phyloP scores from a whole-genome alignment of 2,888 invertebrate genomes.

The Oegoconia quadripuncta region DNA sequence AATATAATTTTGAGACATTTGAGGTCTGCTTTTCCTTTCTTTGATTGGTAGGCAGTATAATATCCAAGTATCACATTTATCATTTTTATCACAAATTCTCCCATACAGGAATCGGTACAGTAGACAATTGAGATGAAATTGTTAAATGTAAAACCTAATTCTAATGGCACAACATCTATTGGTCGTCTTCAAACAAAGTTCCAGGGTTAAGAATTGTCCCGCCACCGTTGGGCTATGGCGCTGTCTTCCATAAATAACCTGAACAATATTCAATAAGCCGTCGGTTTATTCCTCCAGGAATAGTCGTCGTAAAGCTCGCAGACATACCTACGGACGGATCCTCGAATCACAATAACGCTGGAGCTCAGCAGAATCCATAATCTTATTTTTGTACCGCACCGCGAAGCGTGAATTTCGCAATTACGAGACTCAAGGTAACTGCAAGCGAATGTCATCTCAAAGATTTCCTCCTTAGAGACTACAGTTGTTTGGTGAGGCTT shows the following conservation, averaged over 20 bases:
- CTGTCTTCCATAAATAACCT: constrained; percentile 73
- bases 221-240: constrained; percentile 57
- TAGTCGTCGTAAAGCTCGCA: constrained; percentile 73
- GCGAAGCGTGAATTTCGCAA: constrained; percentile 78
- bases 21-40: no score
- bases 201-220: constrained; percentile 34
- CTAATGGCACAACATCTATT: no score
- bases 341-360: constrained; percentile 78
- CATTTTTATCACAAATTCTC: no score
- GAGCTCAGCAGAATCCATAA: constrained; percentile 78
- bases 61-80: no score
- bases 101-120: no score
- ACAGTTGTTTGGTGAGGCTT: constrained; percentile 43
- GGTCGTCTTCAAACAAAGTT: constrained; percentile 44
- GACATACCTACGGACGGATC: constrained; percentile 78
- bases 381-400: constrained; percentile 79
- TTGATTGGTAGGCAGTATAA: no score
- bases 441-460: constrained; percentile 52
- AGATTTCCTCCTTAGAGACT: constrained; percentile 38
- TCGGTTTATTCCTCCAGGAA: constrained; percentile 72
- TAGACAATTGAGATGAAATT: no score
- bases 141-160: no score
- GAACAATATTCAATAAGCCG: constrained; percentile 74
- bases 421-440: constrained; percentile 50
- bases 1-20: no score